Base-by-base conservation (phyloP, 2,888 invertebrate species). In the Biston stratarius region DNA sequence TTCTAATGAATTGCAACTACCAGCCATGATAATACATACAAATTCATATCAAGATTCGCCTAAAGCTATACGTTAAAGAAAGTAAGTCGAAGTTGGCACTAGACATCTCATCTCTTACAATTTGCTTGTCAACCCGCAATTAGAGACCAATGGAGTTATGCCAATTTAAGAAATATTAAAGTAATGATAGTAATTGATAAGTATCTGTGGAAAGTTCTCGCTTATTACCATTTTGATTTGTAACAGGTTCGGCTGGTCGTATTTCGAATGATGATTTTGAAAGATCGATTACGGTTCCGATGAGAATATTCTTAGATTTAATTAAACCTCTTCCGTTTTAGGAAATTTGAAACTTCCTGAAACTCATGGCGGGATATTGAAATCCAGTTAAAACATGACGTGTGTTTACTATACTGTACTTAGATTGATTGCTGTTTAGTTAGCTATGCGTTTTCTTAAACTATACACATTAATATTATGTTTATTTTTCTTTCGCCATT, bases 111-210 rank as follows among this genome's bases (percentile, higher is more conserved):
- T 74, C 73, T 69, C 70, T 71, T 72, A 72, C 75, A 77, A 82
- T 79, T 80, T 77, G 68, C 81, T 80, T 89, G 86, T 89, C 86
- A 85, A 79, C 80, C 71, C 74, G 58, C 71, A 76, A 82, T 84
- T 80, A 80, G 75, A 75, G 75, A 76, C 78, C 79, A 78, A 76
- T 79, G 78, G 75, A 83, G 77, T 79, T 77, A 79, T 82, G 77
- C 74, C 55, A 75, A 76, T 79, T 81, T 79, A 82, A 72, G 77
- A 83, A 78, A 77, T 79, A 79, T 83, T 80, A 79, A 76, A 78
- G 60, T 85, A 84, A 85, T 84, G 72, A 80, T 79, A 67, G 74
- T 79, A 76, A 82, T 83, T 82, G 82, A 79, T 79, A 77, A 76
- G 74, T 69, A 69, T 69, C 69, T 12, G 64, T 77, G 71, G 80